phyloP scores from a whole-genome alignment of 2,797 vertebrate species.

The Poecilia picta region DNA sequence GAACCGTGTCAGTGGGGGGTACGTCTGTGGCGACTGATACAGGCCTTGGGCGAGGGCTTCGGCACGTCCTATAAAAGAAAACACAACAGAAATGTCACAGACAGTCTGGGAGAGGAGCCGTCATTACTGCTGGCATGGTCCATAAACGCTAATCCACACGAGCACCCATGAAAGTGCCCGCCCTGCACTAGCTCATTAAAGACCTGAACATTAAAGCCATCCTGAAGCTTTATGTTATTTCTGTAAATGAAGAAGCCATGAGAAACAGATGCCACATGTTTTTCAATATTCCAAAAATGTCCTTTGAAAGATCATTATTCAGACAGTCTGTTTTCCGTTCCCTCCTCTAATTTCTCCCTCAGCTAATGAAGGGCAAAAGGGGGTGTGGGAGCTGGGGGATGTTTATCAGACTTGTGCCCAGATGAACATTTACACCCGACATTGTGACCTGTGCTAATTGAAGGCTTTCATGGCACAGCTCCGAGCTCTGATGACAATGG shows the following conservation, averaged over 20 bases:
- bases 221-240: constrained; percentile 77
- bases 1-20: constrained; percentile 59
- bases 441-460: constrained; percentile 78
- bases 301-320: constrained; percentile 73
- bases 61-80: constrained; percentile 79
- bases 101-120: constrained; percentile 65
- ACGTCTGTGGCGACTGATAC: constrained; percentile 67
- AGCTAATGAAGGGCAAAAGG: constrained; percentile 72
- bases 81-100: constrained; percentile 77
- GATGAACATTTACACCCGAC: constrained; percentile 69
- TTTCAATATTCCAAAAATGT: constrained; percentile 77
- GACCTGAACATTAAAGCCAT: constrained; percentile 78
- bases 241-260: constrained; percentile 74
- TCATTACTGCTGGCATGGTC: constrained; percentile 75
- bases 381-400: constrained; percentile 45
- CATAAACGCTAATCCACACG: constrained; percentile 79
- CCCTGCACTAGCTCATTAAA: constrained; percentile 80
- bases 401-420: constrained; percentile 74
- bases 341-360: constrained; percentile 63
- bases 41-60: constrained; percentile 70
- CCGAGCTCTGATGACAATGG: constrained; percentile 61
- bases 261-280: constrained; percentile 81
- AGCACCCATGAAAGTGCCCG: constrained; percentile 75
- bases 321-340: constrained; percentile 54
- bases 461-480: constrained; percentile 64